Evolutionary conservation across 2,797 vertebrate species (phyloP).

Genomic region (Liasis olivaceus): DNA sequence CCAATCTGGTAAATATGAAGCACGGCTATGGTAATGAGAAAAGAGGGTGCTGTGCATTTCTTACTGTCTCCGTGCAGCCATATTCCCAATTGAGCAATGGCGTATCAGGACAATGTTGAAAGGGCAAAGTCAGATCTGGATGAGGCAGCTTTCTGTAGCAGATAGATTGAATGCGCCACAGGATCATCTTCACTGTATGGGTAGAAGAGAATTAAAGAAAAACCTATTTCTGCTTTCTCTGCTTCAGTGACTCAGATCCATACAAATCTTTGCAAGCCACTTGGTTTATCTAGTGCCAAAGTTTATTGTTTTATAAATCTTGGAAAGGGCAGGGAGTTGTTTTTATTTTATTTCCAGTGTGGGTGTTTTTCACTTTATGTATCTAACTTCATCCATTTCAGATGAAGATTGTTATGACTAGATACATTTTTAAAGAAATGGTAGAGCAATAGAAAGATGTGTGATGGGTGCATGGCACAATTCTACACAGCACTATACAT

Average conservation of each 20-base stretch:
- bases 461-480: not conserved
- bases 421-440: conserved; percentile 25
- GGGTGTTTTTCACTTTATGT: not conserved
- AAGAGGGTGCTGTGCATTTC: not conserved
- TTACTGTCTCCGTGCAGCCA: not conserved
- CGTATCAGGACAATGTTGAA: not conserved
- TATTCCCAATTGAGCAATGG: not conserved
- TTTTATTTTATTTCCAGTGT: not conserved
- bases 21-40: not conserved
- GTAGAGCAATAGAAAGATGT: conserved; percentile 30
- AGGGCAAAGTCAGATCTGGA: not conserved
- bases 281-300: conserved; percentile 24
- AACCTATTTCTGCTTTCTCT: not conserved
- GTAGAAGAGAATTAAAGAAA: not conserved
- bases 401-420: conserved; percentile 25
- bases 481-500: not conserved
- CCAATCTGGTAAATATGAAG: not conserved
- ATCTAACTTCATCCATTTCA: conserved; percentile 52
- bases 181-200: not conserved
- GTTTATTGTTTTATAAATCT: not conserved
- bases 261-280: not conserved
- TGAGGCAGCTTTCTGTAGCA: not conserved
- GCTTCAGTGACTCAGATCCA: not conserved
- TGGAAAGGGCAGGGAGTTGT: not conserved
- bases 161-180: not conserved